Conservation (phyloP, 2,113 vertebrate genomes). For the Pseudonaja textilis region DNA sequence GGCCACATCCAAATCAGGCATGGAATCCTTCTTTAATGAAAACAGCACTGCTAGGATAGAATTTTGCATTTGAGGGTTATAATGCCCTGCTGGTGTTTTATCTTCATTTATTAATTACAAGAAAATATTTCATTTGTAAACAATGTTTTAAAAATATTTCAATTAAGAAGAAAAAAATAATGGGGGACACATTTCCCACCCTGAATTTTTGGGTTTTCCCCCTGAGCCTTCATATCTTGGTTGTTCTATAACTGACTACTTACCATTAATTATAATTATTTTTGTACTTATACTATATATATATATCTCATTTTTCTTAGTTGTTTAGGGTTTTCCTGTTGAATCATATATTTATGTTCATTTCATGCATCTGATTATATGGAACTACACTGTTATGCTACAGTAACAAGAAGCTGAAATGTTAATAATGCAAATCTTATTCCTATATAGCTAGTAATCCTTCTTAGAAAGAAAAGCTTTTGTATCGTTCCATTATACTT, state of each 20-base stretch:
- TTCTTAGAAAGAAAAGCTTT: neutral
- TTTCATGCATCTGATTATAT: neutral
- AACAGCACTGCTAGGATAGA: neutral
- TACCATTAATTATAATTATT: neutral
- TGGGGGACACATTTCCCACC: neutral
- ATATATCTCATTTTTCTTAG: neutral
- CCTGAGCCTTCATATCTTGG: neutral
- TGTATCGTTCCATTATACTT: neutral
- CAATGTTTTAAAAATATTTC: neutral
- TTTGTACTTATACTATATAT: neutral
- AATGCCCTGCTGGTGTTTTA: neutral
- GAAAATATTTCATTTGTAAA: neutral
- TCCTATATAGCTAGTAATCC: neutral
- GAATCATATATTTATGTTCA: neutral
- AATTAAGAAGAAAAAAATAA: neutral
- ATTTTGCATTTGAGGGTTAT: neutral
- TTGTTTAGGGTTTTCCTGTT: neutral
- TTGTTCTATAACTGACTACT: neutral
- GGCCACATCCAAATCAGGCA: neutral
- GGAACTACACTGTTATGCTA: neutral
- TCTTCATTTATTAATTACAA: neutral
- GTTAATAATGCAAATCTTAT: neutral
- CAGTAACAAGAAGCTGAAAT: neutral
- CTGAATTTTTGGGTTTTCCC: neutral
- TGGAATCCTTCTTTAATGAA: neutral